Conservation (phyloP, 2,888 invertebrate genomes). For the Cactoblastis cactorum region DNA sequence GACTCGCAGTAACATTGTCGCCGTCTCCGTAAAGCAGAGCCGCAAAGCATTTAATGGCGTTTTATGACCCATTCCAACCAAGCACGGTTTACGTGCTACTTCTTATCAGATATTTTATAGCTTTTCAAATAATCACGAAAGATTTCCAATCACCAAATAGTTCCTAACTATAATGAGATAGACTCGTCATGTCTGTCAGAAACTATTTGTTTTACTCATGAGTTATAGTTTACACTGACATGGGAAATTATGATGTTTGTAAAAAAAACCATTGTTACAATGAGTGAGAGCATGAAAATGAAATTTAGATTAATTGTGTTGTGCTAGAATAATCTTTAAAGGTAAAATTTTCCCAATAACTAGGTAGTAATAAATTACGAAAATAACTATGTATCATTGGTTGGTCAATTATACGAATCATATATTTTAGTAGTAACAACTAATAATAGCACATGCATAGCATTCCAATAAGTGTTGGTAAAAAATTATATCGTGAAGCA, state of each 20-base stretch:
- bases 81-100: constrained; percentile 12
- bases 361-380: too few relatives aligned
- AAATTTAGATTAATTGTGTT: too few relatives aligned
- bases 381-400: too few relatives aligned
- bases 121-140: constrained; percentile 45
- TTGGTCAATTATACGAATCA: too few relatives aligned
- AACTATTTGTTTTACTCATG: background rate
- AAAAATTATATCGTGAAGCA: constrained; percentile 14
- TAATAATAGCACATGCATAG: background rate
- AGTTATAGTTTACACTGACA: too few relatives aligned
- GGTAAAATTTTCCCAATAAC: too few relatives aligned
- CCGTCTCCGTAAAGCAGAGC: constrained; percentile 49
- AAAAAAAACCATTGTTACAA: too few relatives aligned
- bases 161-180: constrained; percentile 2
- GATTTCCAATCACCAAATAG: constrained; percentile 8
- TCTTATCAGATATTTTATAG: constrained; percentile 19
- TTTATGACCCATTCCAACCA: constrained; percentile 62
- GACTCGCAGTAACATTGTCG: constrained; percentile 53
- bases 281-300: too few relatives aligned
- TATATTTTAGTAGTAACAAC: too few relatives aligned
- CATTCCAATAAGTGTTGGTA: background rate
- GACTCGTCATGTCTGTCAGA: background rate
- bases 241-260: too few relatives aligned
- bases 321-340: too few relatives aligned
- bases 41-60: constrained; percentile 60